Conservation (phyloP, 2,113 vertebrate genomes). For the human region DNA sequence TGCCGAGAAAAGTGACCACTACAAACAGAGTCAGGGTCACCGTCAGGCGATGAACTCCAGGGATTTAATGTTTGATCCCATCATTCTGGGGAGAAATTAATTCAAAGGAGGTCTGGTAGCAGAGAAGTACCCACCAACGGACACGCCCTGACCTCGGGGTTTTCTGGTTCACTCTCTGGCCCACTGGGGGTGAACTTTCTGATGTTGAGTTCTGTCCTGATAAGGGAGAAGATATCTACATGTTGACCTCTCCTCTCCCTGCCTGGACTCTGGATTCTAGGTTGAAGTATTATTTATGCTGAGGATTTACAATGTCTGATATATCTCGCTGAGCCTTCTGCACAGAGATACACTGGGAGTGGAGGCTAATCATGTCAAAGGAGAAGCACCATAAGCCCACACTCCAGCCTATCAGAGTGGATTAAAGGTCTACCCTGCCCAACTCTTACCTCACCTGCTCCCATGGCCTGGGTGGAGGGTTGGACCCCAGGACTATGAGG, state of each 20-base stretch:
- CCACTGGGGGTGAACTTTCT: not conserved
- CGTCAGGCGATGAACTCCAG: no score
- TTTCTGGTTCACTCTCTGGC: not conserved
- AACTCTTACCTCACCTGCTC: not conserved
- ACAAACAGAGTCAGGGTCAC: no score
- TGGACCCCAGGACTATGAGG: not conserved
- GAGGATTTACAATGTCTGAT: not conserved
- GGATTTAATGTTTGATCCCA: not conserved
- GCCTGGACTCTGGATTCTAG: not conserved
- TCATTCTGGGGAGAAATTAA: not conserved
- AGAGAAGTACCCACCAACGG: not conserved
- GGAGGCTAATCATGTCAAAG: not conserved
- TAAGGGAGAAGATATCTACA: not conserved
- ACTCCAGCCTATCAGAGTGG: not conserved
- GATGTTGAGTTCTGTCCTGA: not conserved
- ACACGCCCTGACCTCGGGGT: not conserved
- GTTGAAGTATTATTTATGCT: not conserved
- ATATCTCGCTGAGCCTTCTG: not conserved
- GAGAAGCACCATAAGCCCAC: not conserved
- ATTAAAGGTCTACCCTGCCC: not conserved
- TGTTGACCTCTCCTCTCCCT: not conserved
- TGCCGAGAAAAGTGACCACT: not conserved
- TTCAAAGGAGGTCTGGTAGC: not conserved
- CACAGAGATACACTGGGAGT: not conserved
- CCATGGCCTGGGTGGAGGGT: not conserved